These are phyloP conservation scores for Drosophila kanapiae DNA, from an alignment of 1,140 invertebrate species.

Conservation along the genomic window DNA sequence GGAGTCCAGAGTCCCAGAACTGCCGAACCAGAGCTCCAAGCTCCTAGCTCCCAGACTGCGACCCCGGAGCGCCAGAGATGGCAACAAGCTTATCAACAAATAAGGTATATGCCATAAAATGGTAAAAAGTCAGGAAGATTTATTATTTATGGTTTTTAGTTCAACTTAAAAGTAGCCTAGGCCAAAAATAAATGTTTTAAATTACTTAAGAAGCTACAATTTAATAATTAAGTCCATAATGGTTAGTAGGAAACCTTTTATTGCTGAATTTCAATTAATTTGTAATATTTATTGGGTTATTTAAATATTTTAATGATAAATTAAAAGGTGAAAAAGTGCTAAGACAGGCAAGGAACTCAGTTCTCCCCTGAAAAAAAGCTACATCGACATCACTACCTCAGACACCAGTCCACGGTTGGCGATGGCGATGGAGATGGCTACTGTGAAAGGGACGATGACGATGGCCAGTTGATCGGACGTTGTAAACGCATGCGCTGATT, in stretches of 20 bases:
- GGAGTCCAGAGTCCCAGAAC: conserved; percentile 46
- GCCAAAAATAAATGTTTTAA: background rate
- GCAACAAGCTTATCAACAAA: background rate
- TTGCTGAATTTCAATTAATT: no score
- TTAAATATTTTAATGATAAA: no score
- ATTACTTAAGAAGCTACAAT: no score
- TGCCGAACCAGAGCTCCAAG: conserved; percentile 2
- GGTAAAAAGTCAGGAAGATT: background rate
- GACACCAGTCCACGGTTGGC: conserved; percentile 1
- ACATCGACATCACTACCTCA: background rate
- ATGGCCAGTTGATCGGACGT: conserved; percentile 69
- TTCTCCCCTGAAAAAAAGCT: background rate
- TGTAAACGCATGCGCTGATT: conserved; percentile 83
- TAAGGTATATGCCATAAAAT: background rate
- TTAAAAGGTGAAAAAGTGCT: no score
- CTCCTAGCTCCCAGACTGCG: conserved; percentile 8
- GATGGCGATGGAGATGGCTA: conserved; percentile 48
- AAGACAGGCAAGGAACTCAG: background rate
- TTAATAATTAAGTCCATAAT: background rate
- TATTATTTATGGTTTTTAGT: background rate
- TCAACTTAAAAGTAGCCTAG: no score
- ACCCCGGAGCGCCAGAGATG: conserved; percentile 23
- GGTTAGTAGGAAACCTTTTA: no score
- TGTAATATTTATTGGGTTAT: no score
- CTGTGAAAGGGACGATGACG: conserved; percentile 78